Evolutionary conservation across 2,888 invertebrate species (phyloP).

Genomic region (Carterocephalus palaemon): DNA sequence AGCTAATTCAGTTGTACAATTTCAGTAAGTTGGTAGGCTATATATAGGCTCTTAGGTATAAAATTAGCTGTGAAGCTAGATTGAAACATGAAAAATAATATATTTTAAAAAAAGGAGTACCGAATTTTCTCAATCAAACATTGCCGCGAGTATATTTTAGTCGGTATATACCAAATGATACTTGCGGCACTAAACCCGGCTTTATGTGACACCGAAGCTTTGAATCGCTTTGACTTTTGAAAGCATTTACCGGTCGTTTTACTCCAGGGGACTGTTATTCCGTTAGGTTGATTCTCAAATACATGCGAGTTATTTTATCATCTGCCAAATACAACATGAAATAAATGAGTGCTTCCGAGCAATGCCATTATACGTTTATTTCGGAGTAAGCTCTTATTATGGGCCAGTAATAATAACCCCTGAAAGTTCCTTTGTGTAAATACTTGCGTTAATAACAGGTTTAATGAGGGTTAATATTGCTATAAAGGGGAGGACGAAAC

Average conservation of each 20-base stretch:
- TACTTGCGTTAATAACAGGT: conserved; percentile 17
- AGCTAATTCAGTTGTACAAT: no score
- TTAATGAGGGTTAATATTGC: conserved; percentile 4
- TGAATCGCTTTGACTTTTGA: conserved; percentile 14
- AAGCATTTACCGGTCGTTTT: conserved; percentile 18
- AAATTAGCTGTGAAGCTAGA: no score
- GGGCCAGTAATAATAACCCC: conserved; percentile 16
- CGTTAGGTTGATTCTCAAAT: conserved; percentile 13
- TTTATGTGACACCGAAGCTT: conserved; percentile 17
- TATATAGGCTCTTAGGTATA: no score
- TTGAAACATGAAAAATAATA: no score
- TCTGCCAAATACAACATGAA: conserved; percentile 11
- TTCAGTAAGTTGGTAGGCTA: no score
- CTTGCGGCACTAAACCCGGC: conserved; percentile 15
- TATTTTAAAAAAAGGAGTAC: no score
- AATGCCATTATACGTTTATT: conserved; percentile 23
- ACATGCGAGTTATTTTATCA: conserved; percentile 17
- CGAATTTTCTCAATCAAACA: no score
- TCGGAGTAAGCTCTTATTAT: conserved; percentile 19
- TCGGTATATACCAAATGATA: conserved; percentile 17
- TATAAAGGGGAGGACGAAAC: no score
- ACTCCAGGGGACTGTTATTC: conserved; percentile 3
- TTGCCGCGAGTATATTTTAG: no score
- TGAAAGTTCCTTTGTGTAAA: conserved; percentile 19
- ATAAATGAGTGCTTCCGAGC: conserved; percentile 13